These are phyloP conservation scores for Hydraecia micacea DNA, from an alignment of 2,888 invertebrate genomes.

Conservation along the genomic window DNA sequence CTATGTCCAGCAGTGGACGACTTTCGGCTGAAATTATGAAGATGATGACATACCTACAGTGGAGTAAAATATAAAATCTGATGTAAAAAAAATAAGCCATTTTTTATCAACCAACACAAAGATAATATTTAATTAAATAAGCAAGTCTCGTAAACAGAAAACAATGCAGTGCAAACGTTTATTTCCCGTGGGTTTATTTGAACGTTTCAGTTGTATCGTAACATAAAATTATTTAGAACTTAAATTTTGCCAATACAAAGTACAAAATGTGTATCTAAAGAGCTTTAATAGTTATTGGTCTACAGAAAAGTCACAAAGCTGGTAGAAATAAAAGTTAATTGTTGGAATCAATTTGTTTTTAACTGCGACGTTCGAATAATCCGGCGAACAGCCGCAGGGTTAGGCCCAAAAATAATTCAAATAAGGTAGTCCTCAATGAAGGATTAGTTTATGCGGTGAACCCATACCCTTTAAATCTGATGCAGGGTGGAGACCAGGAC, in stretches of 20 bases:
- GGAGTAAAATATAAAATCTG: background rate
- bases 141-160: conserved; percentile 37
- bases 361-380: conserved; percentile 68
- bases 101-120: background rate
- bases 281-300: conserved; percentile 37
- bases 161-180: conserved; percentile 40
- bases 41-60: background rate
- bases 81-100: background rate
- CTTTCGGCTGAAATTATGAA: no score
- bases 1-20: no score
- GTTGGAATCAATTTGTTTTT: conserved; percentile 67
- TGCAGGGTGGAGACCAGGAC: conserved; percentile 84
- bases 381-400: conserved; percentile 67
- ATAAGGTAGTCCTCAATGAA: conserved; percentile 78
- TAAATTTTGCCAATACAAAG: conserved; percentile 16
- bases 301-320: conserved; percentile 37
- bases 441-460: conserved; percentile 85
- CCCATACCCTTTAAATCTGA: conserved; percentile 86
- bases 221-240: conserved; percentile 49
- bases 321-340: conserved; percentile 61
- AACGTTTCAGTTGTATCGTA: conserved; percentile 42
- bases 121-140: conserved; percentile 44
- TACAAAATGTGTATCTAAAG: conserved; percentile 22
- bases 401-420: conserved; percentile 79
- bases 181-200: conserved; percentile 56